These are phyloP conservation scores for Limnodromus scolopaceus DNA, from an alignment of 2,797 vertebrate genomes.

Conservation along the genomic window DNA sequence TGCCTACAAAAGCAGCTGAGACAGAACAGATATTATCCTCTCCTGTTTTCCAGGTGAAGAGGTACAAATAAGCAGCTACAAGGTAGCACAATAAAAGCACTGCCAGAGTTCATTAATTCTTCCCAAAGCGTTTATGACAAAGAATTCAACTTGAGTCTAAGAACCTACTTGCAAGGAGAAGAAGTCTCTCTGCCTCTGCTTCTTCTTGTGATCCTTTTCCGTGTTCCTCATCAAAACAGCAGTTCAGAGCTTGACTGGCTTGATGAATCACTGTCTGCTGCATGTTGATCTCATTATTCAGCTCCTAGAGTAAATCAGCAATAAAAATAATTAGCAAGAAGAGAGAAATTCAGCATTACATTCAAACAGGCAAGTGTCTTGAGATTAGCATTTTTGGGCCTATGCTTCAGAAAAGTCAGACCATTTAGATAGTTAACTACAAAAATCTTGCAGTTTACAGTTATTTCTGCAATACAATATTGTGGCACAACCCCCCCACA, in stretches of 20 bases:
- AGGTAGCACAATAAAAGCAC: not conserved
- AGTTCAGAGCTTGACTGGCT: slow-evolving; percentile 97
- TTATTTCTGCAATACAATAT: not conserved
- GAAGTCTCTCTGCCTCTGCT: slow-evolving; percentile 93
- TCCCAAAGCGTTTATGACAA: not conserved
- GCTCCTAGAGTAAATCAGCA: slow-evolving; percentile 73
- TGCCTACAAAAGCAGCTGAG: not conserved
- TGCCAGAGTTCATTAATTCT: not conserved
- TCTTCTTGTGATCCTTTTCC: slow-evolving; percentile 96
- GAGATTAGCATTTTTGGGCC: not conserved
- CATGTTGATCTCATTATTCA: slow-evolving; percentile 92
- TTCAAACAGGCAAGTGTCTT: not conserved
- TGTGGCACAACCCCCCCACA: not conserved
- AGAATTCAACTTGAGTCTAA: not conserved
- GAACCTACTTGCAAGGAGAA: slow-evolving; percentile 92
- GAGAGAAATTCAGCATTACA: fast-evolving
- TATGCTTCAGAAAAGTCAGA: not conserved
- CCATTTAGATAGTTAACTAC: not conserved
- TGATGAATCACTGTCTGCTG: slow-evolving; percentile 97
- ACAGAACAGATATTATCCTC: not conserved
- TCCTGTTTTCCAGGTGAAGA: not conserved
- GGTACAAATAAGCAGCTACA: not conserved
- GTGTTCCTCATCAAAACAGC: slow-evolving; percentile 95
- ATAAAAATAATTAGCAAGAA: not conserved
- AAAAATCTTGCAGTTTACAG: not conserved